phyloP scores from a whole-genome alignment of 1,140 invertebrate genomes.

The Cyrtorhinus lividipennis region DNA sequence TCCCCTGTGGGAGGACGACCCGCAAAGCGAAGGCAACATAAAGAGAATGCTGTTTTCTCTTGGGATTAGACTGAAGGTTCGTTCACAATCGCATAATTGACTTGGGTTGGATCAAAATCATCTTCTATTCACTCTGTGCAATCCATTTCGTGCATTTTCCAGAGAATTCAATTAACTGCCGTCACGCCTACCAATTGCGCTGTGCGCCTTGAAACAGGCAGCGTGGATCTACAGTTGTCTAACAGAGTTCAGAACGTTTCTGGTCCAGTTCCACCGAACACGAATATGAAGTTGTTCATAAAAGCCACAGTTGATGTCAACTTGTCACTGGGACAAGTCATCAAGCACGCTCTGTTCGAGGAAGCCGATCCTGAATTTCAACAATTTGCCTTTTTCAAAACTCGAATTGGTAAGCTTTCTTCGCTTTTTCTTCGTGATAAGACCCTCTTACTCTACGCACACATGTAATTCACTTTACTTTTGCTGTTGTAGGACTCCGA shows the following conservation, averaged over 20 bases:
- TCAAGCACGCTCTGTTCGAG: slow-evolving; percentile 86
- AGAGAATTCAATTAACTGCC: slow-evolving; percentile 92
- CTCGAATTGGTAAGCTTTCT: slow-evolving; percentile 52
- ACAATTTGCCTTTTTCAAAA: slow-evolving; percentile 94
- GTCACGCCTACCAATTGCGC: slow-evolving; percentile 95
- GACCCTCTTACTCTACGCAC: too few species aligned
- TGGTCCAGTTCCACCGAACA: slow-evolving; percentile 41
- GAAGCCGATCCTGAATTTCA: slow-evolving; percentile 94
- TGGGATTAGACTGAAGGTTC: slow-evolving; percentile 72
- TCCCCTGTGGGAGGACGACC: slow-evolving; percentile 75
- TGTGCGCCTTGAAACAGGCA: slow-evolving; percentile 84
- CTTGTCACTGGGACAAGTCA: slow-evolving; percentile 82
- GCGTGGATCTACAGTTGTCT: slow-evolving; percentile 78
- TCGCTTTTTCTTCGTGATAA: too few species aligned
- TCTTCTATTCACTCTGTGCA: too few species aligned
- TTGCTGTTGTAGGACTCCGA: slow-evolving; percentile 47
- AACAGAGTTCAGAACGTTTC: slow-evolving; percentile 86
- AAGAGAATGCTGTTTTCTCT: slow-evolving; percentile 74
- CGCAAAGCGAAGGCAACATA: slow-evolving; percentile 38
- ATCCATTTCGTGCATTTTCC: too few species aligned
- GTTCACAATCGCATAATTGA: too few species aligned
- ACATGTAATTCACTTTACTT: too few species aligned
- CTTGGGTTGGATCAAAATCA: too few species aligned
- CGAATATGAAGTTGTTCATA: slow-evolving; percentile 69
- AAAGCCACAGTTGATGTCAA: slow-evolving; percentile 90